A percentile compares a stretch with the other conserved stretches of the same genome.
phyloP scores from a whole-genome alignment of 2,113 vertebrate genomes.

The Pelusios castaneus region DNA sequence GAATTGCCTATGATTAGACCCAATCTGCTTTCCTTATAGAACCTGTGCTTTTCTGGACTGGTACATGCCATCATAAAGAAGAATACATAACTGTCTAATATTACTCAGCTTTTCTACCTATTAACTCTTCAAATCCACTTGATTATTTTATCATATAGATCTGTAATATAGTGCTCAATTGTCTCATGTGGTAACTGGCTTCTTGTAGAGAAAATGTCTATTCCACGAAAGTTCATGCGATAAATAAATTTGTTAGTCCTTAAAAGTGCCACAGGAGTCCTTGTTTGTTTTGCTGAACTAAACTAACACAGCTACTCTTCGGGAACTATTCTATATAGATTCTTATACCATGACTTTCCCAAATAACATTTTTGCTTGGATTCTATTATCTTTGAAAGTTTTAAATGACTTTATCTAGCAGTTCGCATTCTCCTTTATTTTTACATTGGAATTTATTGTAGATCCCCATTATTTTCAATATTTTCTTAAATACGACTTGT shows the following conservation, averaged over 20 bases:
- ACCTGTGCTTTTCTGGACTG: conserved; percentile 24
- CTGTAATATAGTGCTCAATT: accelerated
- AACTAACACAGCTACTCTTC: no score
- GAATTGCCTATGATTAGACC: accelerated
- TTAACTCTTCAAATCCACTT: neutral
- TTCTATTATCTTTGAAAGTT: neutral
- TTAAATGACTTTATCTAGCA: neutral
- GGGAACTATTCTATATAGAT: neutral
- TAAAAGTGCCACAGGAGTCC: no score
- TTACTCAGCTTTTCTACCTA: neutral
- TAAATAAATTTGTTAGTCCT: no score
- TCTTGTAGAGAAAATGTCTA: neutral
- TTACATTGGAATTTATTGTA: neutral
- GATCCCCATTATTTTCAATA: neutral
- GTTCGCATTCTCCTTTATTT: neutral
- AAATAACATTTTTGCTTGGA: neutral
- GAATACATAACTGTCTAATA: neutral
- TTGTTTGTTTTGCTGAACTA: no score
- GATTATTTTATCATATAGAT: neutral
- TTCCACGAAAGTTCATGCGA: neutral
- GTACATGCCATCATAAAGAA: neutral
- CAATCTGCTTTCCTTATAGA: neutral
- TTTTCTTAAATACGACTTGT: neutral
- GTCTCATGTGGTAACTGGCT: neutral
- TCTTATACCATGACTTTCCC: neutral